Evolutionary conservation across 1,140 invertebrate species (phyloP).

Genomic region (Drosophila nigrodunni): DNA sequence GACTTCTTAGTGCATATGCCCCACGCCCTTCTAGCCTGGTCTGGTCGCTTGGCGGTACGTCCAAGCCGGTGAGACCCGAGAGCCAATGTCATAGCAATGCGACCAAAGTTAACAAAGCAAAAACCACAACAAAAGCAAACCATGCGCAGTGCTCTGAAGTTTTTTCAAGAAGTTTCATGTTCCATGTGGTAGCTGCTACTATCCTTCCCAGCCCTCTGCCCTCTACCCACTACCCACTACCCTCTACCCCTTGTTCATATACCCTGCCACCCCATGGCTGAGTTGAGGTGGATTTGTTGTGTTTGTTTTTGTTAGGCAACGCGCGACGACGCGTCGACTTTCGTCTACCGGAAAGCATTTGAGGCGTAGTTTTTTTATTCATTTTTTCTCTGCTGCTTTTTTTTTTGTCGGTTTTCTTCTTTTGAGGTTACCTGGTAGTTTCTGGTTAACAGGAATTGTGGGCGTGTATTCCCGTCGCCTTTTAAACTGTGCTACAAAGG

Average conservation of each 20-base stretch:
- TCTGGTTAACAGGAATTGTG: conserved; percentile 41
- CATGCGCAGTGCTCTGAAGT: conserved; percentile 72
- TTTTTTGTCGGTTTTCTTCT: conserved; percentile 32
- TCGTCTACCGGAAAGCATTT: conserved; percentile 69
- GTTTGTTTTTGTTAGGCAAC: conserved; percentile 41
- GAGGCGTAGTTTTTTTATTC: conserved; percentile 57
- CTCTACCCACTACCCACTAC: not conserved
- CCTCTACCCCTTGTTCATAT: not conserved
- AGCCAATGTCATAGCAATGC: conserved; percentile 81
- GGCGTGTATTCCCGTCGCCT: conserved; percentile 20
- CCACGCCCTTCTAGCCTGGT: not conserved
- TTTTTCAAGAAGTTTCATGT: conserved; percentile 71
- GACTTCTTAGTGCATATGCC: not conserved
- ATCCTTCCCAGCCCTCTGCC: not conserved
- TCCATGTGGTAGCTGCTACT: conserved; percentile 20
- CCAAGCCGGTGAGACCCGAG: conserved; percentile 18
- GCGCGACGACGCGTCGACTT: conserved; percentile 24
- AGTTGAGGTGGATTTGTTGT: conserved; percentile 24
- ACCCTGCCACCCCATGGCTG: too few species aligned
- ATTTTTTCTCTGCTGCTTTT: conserved; percentile 11
- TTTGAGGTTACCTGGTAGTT: conserved; percentile 71
- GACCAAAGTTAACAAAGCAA: conserved; percentile 76
- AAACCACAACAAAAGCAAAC: conserved; percentile 81
- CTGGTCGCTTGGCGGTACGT: not conserved
- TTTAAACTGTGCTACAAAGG: conserved; percentile 55